phyloP scores from a whole-genome alignment of 1,140 invertebrate genomes.

The Adelges cooleyi region DNA sequence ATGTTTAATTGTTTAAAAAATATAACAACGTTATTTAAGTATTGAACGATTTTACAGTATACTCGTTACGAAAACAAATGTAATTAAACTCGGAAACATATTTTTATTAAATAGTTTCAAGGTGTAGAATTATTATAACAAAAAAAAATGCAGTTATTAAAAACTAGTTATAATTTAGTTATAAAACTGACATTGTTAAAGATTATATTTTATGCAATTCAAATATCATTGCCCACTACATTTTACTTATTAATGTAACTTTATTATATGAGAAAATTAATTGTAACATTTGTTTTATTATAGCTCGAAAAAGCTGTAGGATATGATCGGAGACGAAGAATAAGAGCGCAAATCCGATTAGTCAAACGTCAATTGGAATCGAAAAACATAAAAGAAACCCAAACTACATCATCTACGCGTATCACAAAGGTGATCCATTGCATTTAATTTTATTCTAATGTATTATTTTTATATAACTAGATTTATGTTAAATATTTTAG shows the following conservation, averaged over 20 bases:
- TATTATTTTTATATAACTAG: not conserved
- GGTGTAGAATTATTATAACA: too few relatives aligned
- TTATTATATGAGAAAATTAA: not conserved
- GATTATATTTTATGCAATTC: too few relatives aligned
- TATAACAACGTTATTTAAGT: too few relatives aligned
- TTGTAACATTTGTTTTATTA: constrained; percentile 32
- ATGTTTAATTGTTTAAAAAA: too few relatives aligned
- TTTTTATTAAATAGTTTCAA: too few relatives aligned
- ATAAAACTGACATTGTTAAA: too few relatives aligned
- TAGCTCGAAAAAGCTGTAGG: constrained; percentile 58
- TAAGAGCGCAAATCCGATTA: constrained; percentile 58
- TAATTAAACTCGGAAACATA: too few relatives aligned
- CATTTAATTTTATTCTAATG: not conserved
- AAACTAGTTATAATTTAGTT: too few relatives aligned
- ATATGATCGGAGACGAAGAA: constrained; percentile 59
- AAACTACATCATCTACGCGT: not conserved
- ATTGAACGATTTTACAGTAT: too few relatives aligned
- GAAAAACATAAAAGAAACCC: not conserved
- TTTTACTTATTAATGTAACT: constrained; percentile 13
- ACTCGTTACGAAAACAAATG: too few relatives aligned
- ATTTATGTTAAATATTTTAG: not conserved
- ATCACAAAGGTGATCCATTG: not conserved
- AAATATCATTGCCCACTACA: too few relatives aligned
- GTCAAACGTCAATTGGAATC: constrained; percentile 47
- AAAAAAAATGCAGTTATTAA: too few relatives aligned